phyloP scores from a whole-genome alignment of 2,113 vertebrate species.

The Pelodiscus sinensis region DNA sequence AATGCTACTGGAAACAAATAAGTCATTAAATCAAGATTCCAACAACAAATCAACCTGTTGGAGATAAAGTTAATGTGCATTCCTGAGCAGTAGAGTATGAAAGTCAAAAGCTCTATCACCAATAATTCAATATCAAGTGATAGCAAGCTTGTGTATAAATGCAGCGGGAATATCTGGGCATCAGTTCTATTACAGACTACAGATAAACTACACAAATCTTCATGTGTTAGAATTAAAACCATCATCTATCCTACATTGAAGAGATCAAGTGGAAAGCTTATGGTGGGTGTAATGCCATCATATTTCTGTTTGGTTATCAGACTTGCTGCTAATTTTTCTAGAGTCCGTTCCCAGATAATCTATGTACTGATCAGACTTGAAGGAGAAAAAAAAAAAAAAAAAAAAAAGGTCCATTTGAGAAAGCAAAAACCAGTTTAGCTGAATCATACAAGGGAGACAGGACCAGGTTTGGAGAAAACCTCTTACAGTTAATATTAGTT shows the following conservation, averaged over 20 bases:
- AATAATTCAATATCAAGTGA: neutral
- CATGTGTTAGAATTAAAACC: constrained; percentile 71
- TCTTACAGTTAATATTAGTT: constrained; percentile 61
- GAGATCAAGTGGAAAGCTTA: constrained; percentile 6
- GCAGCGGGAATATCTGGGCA: neutral
- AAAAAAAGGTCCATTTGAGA: constrained; percentile 48
- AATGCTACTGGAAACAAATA: too few relatives aligned
- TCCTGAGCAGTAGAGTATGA: neutral
- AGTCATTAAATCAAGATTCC: too few relatives aligned
- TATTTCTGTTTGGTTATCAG: constrained; percentile 41
- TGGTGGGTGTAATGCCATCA: neutral
- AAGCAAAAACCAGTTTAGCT: constrained; percentile 66
- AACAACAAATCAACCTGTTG: too few relatives aligned
- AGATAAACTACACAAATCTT: constrained; percentile 78
- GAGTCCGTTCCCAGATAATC: constrained; percentile 56
- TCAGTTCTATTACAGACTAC: constrained; percentile 31
- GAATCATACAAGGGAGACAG: constrained; percentile 57
- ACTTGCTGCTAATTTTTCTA: constrained; percentile 46
- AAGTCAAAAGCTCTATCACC: constrained; percentile 37
- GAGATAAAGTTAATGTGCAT: too few relatives aligned
- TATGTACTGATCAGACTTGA: constrained; percentile 64
- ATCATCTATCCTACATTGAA: constrained; percentile 49
- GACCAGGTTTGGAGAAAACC: constrained; percentile 58
- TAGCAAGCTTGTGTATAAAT: neutral
- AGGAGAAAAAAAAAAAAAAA: neutral